Base-by-base conservation (phyloP, 2,888 invertebrate species). In the Neelides folsomi region DNA sequence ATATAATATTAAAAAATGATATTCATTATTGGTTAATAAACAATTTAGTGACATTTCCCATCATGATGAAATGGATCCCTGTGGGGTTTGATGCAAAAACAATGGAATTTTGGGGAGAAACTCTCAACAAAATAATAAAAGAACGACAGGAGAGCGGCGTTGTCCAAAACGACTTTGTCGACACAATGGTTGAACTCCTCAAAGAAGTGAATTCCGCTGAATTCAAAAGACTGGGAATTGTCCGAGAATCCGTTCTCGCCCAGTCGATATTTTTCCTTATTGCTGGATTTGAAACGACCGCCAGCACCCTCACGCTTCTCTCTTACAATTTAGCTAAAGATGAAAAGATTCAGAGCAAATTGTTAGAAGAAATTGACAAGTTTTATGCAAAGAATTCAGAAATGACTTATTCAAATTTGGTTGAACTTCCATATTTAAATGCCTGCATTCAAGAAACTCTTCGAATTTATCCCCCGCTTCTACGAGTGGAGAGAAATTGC, bases 231-330 rank as follows among this genome's bases (percentile, higher is more conserved):
- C 44, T 55, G 3, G 52, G 40, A 12, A 59, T 59, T 12, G 52
- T 52, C 9, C 53, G 55, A 37, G 36, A 27, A 2, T 57, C 59
- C 1, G 45, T 57, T 10, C 48, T 59, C 51, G 43, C 41, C 36
- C 57, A 57, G 37, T 52, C 54, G 1, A 1, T 57, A 19, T n/a
- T 46, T n/a, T 57, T 57, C 40, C 51, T 57, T 12, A 6, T 54
- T 12, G 56, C 56, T 13, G 54, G 54, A 1, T 59, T 59, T 35
- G 56, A 59, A 46, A 59, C 59, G 15, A 53, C 56, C 9, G 47
- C 59, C 1, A 49, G 53, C 9, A 57, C 56, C 6, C n/a, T 59
- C 27, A 51, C 55, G 12, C 49, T 46, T 34, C 27, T 57, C n/a
- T 55, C 55, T 1, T 59, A 56, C 45, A 39, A 38, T 10, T 46